A percentile compares a stretch with the other conserved stretches of the same genome.
Evolutionary conservation across 2,113 vertebrate species (phyloP).

Genomic region (Rhea americana): DNA sequence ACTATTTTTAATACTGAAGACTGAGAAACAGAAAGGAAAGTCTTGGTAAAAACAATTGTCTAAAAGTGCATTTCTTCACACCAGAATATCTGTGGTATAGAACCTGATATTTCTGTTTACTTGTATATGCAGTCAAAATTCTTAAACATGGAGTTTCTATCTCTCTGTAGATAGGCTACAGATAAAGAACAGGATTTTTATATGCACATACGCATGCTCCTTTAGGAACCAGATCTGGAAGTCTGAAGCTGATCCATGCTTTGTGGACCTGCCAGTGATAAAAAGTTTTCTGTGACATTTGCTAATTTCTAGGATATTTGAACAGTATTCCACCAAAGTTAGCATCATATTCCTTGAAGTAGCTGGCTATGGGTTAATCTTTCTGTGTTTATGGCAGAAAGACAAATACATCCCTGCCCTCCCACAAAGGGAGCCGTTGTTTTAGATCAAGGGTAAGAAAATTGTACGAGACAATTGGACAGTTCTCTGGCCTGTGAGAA

Average conservation of each 20-base stretch:
- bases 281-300: neutral
- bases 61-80: neutral
- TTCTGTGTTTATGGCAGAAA: neutral
- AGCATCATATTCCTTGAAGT: accelerated
- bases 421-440: neutral
- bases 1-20: conserved; percentile 5
- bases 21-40: neutral
- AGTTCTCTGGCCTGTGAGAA: neutral
- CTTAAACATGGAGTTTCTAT: neutral
- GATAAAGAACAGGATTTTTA: neutral
- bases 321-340: neutral
- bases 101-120: neutral
- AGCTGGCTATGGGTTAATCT: neutral
- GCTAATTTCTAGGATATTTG: neutral
- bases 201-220: accelerated
- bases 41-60: neutral
- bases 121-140: neutral
- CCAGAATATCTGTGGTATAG: neutral
- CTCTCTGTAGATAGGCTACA: neutral
- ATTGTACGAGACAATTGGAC: neutral
- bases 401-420: neutral
- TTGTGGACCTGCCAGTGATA: neutral
- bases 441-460: conserved; percentile 24
- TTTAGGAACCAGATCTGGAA: neutral
- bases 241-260: neutral